Percentiles rank a stretch among this genome's conserved stretches.
Evolutionary conservation across 2,888 invertebrate species (phyloP).

Genomic region (Watsonalla binaria): DNA sequence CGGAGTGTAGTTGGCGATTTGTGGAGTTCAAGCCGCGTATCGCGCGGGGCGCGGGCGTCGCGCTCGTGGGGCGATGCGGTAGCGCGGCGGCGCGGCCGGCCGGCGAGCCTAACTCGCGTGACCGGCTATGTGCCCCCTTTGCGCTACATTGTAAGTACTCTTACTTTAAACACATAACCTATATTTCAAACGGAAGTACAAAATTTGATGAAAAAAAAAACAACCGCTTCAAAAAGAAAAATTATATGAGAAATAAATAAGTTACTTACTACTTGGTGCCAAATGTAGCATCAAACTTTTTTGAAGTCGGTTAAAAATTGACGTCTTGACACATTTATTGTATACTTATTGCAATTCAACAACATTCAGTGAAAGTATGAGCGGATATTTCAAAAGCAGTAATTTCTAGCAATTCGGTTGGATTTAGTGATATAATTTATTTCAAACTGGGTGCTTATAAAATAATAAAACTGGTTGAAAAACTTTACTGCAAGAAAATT

Average conservation of each 20-base stretch:
- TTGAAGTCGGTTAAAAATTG: no score
- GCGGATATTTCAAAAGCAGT: no score
- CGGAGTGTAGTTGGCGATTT: conserved; percentile 65
- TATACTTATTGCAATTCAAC: no score
- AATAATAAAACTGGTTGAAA: no score
- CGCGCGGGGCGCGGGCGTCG: conserved; percentile 26
- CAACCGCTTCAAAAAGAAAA: background rate
- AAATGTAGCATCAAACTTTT: no score
- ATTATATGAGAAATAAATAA: background rate
- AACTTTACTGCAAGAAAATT: no score
- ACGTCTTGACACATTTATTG: no score
- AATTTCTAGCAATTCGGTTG: no score
- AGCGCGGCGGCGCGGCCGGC: conserved; percentile 69
- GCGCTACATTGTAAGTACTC: conserved; percentile 73
- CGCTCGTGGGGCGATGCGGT: conserved; percentile 41
- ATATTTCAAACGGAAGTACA: background rate
- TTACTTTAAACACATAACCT: background rate
- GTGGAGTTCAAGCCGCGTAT: conserved; percentile 53
- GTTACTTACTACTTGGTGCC: no score
- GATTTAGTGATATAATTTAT: no score
- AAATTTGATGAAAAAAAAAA: background rate
- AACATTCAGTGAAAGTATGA: no score
- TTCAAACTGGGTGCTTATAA: no score
- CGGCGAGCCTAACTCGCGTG: conserved; percentile 70
- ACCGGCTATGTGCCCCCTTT: conserved; percentile 77